Conservation (phyloP, 2,797 vertebrate species). For the Helostoma temminkii region DNA sequence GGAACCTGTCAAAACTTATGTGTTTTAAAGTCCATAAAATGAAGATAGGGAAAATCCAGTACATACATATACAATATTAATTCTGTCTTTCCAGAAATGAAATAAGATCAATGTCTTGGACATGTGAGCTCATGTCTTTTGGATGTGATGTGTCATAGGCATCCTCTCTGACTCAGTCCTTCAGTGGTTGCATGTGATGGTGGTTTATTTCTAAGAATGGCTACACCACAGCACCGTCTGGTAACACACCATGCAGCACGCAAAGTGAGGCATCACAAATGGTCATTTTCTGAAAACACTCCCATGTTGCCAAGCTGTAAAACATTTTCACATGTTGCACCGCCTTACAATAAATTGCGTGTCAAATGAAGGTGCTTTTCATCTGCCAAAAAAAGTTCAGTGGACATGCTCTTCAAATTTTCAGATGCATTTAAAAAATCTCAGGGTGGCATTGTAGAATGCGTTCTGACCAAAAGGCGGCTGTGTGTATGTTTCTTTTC, state of each 20-base stretch:
- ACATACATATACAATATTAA: constrained; percentile 1
- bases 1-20: constrained; percentile 13
- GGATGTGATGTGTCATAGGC: constrained; percentile 48
- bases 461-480: neutral
- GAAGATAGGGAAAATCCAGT: constrained; percentile 1
- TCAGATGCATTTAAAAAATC: constrained; percentile 8
- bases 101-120: constrained; percentile 28
- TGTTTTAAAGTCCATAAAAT: constrained; percentile 1
- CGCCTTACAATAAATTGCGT: constrained; percentile 10
- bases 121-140: constrained; percentile 28
- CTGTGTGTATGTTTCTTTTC: neutral
- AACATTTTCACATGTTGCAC: constrained; percentile 52
- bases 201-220: constrained; percentile 52
- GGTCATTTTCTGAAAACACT: constrained; percentile 44
- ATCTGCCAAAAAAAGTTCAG: neutral
- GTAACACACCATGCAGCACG: constrained; percentile 50
- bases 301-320: constrained; percentile 24
- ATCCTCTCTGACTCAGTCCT: constrained; percentile 62
- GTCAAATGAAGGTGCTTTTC: neutral
- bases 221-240: constrained; percentile 59
- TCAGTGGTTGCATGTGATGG: constrained; percentile 41
- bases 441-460: neutral
- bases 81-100: constrained; percentile 22
- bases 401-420: neutral
- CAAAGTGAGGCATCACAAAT: constrained; percentile 44